Conservation (phyloP, 2,888 invertebrate genomes). For the Protodeltote pygarga region DNA sequence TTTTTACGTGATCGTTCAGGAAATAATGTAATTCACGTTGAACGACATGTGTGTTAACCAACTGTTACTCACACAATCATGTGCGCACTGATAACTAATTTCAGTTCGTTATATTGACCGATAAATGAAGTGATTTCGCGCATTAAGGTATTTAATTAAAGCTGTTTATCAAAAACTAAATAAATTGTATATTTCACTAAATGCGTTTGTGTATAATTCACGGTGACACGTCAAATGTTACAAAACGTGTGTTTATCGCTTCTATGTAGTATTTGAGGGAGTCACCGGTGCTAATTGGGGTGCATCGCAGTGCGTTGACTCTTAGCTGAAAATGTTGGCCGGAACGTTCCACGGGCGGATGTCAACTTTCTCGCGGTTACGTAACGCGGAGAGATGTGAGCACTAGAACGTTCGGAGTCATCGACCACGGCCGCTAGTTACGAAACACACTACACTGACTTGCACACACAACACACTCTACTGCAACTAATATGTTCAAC, state of each 20-base stretch:
- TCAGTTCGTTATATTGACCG: conserved; percentile 20
- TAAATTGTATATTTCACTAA: too few species aligned
- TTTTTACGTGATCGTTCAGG: conserved; percentile 10
- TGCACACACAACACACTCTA: conserved; percentile 57
- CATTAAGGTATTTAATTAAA: conserved; percentile 3
- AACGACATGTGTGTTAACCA: conserved; percentile 7
- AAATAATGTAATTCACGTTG: conserved; percentile 20
- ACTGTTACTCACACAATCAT: conserved; percentile 12
- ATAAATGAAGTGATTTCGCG: conserved; percentile 9
- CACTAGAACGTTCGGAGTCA: conserved; percentile 86
- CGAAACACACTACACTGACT: conserved; percentile 70
- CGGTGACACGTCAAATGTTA: conserved; percentile 4
- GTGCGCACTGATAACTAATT: conserved; percentile 18
- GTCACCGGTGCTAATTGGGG: conserved; percentile 49
- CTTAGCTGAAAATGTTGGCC: conserved; percentile 59
- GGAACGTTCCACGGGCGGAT: conserved; percentile 68
- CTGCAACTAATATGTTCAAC: conserved; percentile 51
- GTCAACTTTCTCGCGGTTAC: conserved; percentile 86
- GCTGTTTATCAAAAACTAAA: conserved; percentile 2
- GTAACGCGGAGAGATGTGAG: conserved; percentile 78
- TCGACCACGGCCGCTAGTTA: conserved; percentile 83
- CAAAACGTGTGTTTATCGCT: conserved; percentile 2
- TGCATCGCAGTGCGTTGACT: conserved; percentile 65
- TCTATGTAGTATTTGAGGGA: conserved; percentile 16
- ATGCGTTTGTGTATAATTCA: background rate